Evolutionary conservation across 2,797 vertebrate genomes (phyloP).

Genomic region (Carduelis carduelis): DNA sequence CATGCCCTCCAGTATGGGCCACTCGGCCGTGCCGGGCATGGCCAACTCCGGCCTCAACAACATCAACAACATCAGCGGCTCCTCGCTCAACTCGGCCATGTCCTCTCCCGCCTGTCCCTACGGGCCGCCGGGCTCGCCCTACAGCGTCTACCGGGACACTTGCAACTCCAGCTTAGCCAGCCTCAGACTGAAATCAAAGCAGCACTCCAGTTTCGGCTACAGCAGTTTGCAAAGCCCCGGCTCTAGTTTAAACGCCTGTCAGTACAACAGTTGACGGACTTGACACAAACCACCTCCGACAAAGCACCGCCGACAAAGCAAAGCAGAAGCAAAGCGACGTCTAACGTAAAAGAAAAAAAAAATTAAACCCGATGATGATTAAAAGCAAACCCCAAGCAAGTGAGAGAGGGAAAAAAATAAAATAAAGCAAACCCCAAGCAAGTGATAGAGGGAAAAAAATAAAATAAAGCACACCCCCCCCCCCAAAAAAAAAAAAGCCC

Average conservation of each 20-base stretch:
- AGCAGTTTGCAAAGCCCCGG: conserved; percentile 91
- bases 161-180: conserved; percentile 96
- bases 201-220: conserved; percentile 95
- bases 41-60: conserved; percentile 90
- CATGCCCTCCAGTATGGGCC: conserved; percentile 94
- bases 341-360: neutral
- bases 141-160: conserved; percentile 97
- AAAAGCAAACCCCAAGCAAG: conserved; percentile 25
- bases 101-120: conserved; percentile 92
- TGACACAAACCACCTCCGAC: conserved; percentile 39
- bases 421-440: neutral
- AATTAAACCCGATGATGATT: neutral
- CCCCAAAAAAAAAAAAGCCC: neutral
- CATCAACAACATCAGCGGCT: conserved; percentile 93
- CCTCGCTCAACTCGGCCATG: conserved; percentile 94
- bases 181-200: conserved; percentile 97
- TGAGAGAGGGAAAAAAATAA: neutral
- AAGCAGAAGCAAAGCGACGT: conserved; percentile 18
- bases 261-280: conserved; percentile 95
- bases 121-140: conserved; percentile 90
- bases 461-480: neutral
- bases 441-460: neutral
- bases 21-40: conserved; percentile 90
- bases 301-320: conserved; percentile 35
- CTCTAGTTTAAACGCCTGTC: conserved; percentile 93